These are phyloP conservation scores for Callinectes sapidus DNA, from an alignment of 2,888 invertebrate species.

Conservation along the genomic window DNA sequence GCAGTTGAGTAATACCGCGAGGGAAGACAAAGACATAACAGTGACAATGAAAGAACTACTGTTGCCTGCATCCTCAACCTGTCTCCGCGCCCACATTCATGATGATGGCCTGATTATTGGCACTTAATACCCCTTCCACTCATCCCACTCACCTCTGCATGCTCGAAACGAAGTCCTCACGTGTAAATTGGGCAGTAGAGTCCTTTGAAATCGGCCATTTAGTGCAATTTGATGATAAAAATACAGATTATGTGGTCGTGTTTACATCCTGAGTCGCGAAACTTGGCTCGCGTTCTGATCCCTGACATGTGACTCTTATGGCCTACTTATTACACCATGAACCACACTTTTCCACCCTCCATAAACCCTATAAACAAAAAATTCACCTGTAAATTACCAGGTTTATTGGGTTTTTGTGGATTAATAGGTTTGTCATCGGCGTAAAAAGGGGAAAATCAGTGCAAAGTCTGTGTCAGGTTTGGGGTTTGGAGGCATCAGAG, in stretches of 20 bases:
- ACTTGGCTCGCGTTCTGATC: no score
- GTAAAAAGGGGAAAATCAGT: neutral
- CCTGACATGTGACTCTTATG: no score
- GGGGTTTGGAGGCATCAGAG: constrained; percentile 39
- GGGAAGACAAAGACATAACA: no score
- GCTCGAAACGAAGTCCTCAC: neutral
- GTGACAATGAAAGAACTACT: no score
- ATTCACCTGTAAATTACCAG: no score
- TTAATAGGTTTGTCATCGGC: neutral
- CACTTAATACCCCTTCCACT: neutral
- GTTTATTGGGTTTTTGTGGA: neutral
- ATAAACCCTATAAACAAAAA: no score
- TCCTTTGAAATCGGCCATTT: neutral
- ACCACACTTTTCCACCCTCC: no score
- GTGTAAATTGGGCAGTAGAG: neutral
- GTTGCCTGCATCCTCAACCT: neutral
- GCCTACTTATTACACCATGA: no score
- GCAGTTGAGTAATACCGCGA: no score
- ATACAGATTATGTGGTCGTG: neutral
- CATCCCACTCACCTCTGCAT: neutral
- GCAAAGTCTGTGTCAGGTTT: neutral
- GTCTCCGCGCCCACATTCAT: neutral
- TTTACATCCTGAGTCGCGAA: no score
- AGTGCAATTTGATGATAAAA: neutral
- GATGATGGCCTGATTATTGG: neutral